Evolutionary conservation across 2,888 invertebrate species (phyloP).

Genomic region (Ochropleura leucogaster): DNA sequence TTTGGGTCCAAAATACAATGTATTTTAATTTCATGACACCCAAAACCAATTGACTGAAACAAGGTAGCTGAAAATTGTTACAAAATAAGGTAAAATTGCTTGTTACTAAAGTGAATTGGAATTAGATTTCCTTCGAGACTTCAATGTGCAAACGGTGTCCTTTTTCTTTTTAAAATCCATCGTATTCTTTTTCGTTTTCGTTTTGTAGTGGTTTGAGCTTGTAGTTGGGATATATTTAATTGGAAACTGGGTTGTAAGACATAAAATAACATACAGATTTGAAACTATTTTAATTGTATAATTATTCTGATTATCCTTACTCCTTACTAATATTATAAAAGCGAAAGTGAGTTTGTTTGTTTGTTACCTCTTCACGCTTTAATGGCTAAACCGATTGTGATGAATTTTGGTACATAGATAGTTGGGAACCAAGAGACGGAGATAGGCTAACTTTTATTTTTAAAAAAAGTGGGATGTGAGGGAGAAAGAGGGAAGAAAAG

Average conservation of each 20-base stretch:
- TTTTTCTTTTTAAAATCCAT: neutral
- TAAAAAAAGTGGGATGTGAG: no score
- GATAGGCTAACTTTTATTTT: no score
- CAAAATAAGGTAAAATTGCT: constrained; percentile 49
- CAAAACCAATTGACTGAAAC: constrained; percentile 22
- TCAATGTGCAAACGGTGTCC: constrained; percentile 29
- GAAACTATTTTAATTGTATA: no score
- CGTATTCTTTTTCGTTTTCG: neutral
- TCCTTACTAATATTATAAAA: no score
- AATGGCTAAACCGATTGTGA: no score
- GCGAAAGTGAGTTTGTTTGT: no score
- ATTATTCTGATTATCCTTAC: no score
- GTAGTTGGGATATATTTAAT: neutral
- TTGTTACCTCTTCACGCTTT: no score
- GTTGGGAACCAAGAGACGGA: no score
- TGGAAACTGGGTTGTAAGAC: neutral
- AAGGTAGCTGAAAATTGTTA: constrained; percentile 29
- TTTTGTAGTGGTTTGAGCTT: neutral
- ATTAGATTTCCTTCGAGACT: constrained; percentile 52
- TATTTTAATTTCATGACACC: constrained; percentile 16
- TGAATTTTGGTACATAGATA: no score
- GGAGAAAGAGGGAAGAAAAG: no score
- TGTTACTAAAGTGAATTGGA: constrained; percentile 40
- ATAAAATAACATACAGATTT: no score
- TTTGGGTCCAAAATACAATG: neutral